A percentile compares a stretch with the other conserved stretches of the same genome.
Conservation (phyloP, 64 coral and sea anemone species). For the Montipora efflorescens region DNA sequence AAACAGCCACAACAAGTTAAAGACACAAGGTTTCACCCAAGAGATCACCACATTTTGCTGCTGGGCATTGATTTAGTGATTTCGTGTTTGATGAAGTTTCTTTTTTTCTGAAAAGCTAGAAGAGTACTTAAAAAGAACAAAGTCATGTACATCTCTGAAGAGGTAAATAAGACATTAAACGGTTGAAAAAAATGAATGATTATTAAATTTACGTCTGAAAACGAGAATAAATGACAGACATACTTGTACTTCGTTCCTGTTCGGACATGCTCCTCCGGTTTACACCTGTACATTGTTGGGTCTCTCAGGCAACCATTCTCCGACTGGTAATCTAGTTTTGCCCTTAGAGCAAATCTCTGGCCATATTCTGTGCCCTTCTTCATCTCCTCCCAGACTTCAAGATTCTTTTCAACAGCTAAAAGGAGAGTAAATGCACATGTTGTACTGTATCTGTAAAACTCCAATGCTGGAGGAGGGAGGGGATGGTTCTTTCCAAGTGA, state of each 20-base stretch:
- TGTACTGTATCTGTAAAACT: not conserved
- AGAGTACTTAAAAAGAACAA: too few species aligned
- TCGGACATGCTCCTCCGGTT: slow-evolving; percentile 92
- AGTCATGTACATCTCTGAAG: too few species aligned
- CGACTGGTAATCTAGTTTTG: slow-evolving; percentile 94
- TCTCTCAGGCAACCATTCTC: slow-evolving; percentile 95
- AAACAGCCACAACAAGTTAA: not conserved
- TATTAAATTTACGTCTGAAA: not conserved
- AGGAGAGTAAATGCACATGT: not conserved
- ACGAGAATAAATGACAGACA: not conserved
- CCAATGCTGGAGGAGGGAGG: too few species aligned
- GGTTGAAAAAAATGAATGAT: too few species aligned
- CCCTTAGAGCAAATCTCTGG: slow-evolving; percentile 85
- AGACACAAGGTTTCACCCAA: too few species aligned
- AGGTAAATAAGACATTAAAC: too few species aligned
- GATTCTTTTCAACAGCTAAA: slow-evolving; percentile 93
- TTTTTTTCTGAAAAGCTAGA: not conserved
- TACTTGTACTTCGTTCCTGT: slow-evolving; percentile 99
- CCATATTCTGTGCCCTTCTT: slow-evolving; percentile 89
- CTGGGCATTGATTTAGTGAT: too few species aligned
- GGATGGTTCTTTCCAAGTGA: too few species aligned
- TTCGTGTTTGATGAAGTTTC: not conserved
- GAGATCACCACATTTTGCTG: too few species aligned
- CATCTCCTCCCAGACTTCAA: slow-evolving; percentile 96
- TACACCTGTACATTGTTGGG: slow-evolving; percentile 96